These are phyloP conservation scores for Serinus canaria DNA, from an alignment of 2,113 vertebrate species.

Conservation along the genomic window DNA sequence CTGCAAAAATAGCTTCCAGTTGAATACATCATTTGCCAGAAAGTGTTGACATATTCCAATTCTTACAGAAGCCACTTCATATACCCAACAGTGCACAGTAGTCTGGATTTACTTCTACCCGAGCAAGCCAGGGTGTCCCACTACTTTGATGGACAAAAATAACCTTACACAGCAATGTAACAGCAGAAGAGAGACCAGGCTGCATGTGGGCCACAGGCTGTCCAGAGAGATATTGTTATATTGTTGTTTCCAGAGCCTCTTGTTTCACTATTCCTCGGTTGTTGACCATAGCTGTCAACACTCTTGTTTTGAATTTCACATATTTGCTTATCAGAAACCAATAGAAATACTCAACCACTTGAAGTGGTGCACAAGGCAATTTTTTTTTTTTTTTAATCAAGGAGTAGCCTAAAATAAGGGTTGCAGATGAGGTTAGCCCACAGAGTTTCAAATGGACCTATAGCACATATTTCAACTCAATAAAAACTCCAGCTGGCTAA, in stretches of 20 bases:
- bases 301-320: neutral
- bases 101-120: neutral
- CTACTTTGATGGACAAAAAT: neutral
- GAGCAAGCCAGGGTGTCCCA: neutral
- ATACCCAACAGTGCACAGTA: neutral
- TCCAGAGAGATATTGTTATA: neutral
- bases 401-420: neutral
- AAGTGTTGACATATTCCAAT: neutral
- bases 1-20: neutral
- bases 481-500: neutral
- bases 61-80: neutral
- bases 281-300: neutral
- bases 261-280: neutral
- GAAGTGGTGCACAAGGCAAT: neutral
- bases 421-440: neutral
- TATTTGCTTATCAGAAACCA: constrained; percentile 20
- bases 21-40: neutral
- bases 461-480: neutral
- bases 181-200: neutral
- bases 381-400: neutral
- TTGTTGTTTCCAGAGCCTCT: neutral
- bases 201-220: neutral
- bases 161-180: neutral
- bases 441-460: neutral
- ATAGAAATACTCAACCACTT: neutral